Evolutionary conservation across 2,888 invertebrate species (phyloP).

Genomic region (Thecophora atra): DNA sequence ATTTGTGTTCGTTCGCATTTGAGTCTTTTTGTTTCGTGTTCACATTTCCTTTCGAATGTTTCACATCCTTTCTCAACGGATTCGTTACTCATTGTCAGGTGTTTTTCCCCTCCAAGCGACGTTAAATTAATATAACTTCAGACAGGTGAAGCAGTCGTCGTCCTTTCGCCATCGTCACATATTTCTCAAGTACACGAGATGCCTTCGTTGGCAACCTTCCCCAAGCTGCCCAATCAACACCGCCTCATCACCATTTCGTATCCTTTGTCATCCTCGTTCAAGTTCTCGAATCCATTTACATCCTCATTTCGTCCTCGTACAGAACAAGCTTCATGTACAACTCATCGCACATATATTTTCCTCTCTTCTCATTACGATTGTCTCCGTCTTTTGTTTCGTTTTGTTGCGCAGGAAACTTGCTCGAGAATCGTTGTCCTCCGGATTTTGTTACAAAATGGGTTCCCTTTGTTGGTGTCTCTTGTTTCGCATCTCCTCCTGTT

Average conservation of each 20-base stretch:
- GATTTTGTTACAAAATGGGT: constrained; percentile 31
- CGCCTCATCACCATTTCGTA: too few species aligned
- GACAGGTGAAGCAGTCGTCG: too few species aligned
- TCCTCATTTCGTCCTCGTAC: neutral
- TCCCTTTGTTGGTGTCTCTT: constrained; percentile 8
- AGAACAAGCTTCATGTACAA: neutral
- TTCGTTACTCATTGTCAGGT: too few species aligned
- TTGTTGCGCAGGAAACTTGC: constrained; percentile 16
- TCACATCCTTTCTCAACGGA: constrained; percentile 15
- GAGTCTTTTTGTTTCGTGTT: constrained; percentile 27
- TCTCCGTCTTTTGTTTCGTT: constrained; percentile 29
- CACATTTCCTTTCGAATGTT: constrained; percentile 32
- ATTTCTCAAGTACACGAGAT: too few species aligned
- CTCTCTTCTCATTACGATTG: constrained; percentile 17
- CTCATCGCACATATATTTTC: neutral
- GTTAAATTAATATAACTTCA: too few species aligned
- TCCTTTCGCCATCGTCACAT: too few species aligned
- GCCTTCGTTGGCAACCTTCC: too few species aligned
- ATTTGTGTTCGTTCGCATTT: constrained; percentile 12
- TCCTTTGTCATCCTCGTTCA: too few species aligned
- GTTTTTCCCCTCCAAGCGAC: too few species aligned
- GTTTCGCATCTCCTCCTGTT: neutral
- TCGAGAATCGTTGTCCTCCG: constrained; percentile 10
- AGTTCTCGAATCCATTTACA: neutral
- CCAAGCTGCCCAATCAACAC: too few species aligned